Evolutionary conservation across 2,113 vertebrate genomes (phyloP).

Genomic region (Chionodraco myersi): DNA sequence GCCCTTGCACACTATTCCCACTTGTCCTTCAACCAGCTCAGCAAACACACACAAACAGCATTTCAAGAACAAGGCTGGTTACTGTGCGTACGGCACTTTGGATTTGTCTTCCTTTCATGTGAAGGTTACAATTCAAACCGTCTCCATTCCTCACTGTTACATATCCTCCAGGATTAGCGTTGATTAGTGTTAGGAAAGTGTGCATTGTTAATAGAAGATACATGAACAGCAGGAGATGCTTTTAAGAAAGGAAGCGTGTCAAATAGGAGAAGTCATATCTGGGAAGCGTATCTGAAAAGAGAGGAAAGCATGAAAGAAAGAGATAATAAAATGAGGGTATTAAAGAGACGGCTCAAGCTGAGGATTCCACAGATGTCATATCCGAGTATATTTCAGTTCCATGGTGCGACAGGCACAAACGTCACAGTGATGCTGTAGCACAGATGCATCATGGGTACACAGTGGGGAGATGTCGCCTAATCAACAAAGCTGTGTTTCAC

Average conservation of each 20-base stretch:
- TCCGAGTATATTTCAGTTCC: constrained; percentile 40
- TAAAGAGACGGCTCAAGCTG: constrained; percentile 16
- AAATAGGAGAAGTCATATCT: neutral
- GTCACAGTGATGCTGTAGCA: constrained; percentile 64
- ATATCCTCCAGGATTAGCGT: constrained; percentile 10
- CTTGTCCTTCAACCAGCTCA: constrained; percentile 6
- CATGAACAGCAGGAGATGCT: neutral
- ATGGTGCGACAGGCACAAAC: constrained; percentile 70
- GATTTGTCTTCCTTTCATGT: neutral
- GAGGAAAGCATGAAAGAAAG: neutral
- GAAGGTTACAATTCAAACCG: neutral
- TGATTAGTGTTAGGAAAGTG: neutral
- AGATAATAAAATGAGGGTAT: neutral
- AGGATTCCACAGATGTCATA: constrained; percentile 42
- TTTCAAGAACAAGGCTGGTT: constrained; percentile 12
- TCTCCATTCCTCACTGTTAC: neutral
- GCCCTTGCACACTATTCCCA: neutral
- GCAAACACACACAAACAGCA: neutral
- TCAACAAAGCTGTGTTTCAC: constrained; percentile 76
- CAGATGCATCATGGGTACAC: constrained; percentile 72
- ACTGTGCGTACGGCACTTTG: neutral
- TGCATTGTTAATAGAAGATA: neutral
- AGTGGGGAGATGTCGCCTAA: constrained; percentile 73
- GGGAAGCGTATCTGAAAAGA: neutral
- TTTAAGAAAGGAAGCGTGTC: neutral